Percentiles rank a stretch among this genome's conserved stretches.
Evolutionary conservation across 2,888 invertebrate species (phyloP).

Genomic region (Nymphalis c-album): DNA sequence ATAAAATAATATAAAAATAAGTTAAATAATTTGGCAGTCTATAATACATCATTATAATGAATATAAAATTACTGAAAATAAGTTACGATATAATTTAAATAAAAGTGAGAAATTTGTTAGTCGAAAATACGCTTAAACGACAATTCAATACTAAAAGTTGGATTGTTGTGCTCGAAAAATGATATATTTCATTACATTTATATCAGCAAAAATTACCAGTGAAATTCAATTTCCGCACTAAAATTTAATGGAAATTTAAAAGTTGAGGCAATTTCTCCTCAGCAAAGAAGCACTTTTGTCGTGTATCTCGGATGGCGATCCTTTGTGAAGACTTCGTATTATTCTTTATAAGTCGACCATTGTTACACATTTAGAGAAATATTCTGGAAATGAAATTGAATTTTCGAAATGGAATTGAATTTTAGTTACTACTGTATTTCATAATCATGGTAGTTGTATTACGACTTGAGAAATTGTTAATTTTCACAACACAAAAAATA

Average conservation of each 20-base stretch:
- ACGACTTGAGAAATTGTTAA: too few relatives aligned
- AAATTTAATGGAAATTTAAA: constrained; percentile 26
- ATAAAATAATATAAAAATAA: too few relatives aligned
- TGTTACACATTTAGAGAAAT: constrained; percentile 7
- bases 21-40: too few relatives aligned
- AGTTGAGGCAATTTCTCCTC: constrained; percentile 22
- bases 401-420: constrained; percentile 8
- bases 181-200: constrained; percentile 7
- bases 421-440: not conserved
- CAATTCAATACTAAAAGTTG: too few relatives aligned
- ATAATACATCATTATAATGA: too few relatives aligned
- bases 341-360: constrained; percentile 17
- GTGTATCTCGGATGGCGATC: constrained; percentile 23
- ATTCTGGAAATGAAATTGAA: constrained; percentile 9
- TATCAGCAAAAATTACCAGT: constrained; percentile 4
- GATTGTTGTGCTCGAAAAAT: too few relatives aligned
- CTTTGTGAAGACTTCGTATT: constrained; percentile 18
- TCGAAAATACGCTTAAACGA: too few relatives aligned
- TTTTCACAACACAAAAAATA: too few relatives aligned
- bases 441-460: not conserved
- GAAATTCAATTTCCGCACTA: constrained; percentile 18
- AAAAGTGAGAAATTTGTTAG: too few relatives aligned
- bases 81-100: too few relatives aligned
- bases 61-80: too few relatives aligned
- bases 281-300: constrained; percentile 11